Evolutionary conservation across 2,797 vertebrate species (phyloP).

Genomic region (Microcaecilia unicolor): DNA sequence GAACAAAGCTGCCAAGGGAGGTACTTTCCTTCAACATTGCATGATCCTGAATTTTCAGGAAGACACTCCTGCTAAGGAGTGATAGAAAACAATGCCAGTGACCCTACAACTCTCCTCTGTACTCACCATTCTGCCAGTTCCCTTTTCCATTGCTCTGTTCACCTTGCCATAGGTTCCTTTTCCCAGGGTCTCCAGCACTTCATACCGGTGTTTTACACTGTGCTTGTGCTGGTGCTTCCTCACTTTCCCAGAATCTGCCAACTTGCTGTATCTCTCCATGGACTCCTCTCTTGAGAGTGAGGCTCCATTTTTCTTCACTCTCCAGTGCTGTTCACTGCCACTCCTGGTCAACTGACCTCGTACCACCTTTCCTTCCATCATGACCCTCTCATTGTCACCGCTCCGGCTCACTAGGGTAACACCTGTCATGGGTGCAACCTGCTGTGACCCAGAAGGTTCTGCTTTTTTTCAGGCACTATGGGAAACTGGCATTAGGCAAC

Average conservation of each 20-base stretch:
- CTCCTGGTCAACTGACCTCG: slow-evolving; percentile 40
- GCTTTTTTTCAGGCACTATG: no score
- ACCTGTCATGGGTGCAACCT: slow-evolving; percentile 1
- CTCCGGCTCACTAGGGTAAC: slow-evolving; percentile 18
- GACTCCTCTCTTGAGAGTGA: background rate
- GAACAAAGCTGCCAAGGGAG: no score
- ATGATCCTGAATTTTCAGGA: no score
- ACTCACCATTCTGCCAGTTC: slow-evolving; percentile 53
- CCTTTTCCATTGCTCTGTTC: slow-evolving; percentile 60
- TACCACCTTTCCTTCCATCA: no score
- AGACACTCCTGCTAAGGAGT: no score
- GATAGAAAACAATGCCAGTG: no score
- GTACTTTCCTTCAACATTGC: no score
- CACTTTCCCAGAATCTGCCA: slow-evolving; percentile 24
- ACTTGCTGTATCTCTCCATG: background rate
- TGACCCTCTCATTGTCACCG: background rate
- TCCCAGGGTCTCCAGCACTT: slow-evolving; percentile 67
- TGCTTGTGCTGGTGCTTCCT: slow-evolving; percentile 71
- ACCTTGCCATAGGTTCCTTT: slow-evolving; percentile 69
- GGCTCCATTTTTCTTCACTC: slow-evolving; percentile 19
- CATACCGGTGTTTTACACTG: slow-evolving; percentile 63
- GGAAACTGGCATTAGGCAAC: no score
- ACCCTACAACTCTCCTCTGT: background rate
- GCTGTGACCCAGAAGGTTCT: no score
- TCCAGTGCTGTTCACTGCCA: slow-evolving; percentile 24